These are phyloP conservation scores for Drosophila helvetica DNA, from an alignment of 2,888 invertebrate species.

Conservation along the genomic window DNA sequence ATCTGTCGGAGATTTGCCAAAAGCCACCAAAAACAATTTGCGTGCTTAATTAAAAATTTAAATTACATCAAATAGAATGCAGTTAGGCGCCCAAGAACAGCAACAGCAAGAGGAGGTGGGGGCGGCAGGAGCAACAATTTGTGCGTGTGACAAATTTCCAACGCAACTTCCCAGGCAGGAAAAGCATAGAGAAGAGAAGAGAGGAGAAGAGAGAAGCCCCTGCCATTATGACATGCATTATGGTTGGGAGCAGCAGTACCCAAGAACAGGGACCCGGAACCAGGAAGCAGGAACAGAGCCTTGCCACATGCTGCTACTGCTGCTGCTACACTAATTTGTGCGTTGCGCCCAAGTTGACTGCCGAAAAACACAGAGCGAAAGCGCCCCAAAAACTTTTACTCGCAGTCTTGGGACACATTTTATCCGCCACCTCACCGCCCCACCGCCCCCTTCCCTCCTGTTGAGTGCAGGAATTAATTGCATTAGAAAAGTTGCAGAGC, in stretches of 20 bases:
- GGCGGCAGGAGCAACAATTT: slow-evolving; percentile 52
- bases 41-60: slow-evolving; percentile 80
- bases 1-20: slow-evolving; percentile 71
- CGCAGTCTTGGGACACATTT: slow-evolving; percentile 38
- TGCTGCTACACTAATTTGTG: slow-evolving; percentile 78
- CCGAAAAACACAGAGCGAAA: slow-evolving; percentile 57
- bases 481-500: slow-evolving; percentile 76
- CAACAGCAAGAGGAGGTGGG: not conserved
- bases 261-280: too few species aligned
- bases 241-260: slow-evolving; percentile 30
- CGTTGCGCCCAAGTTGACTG: slow-evolving; percentile 73
- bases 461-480: slow-evolving; percentile 80
- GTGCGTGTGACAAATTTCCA: slow-evolving; percentile 72
- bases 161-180: slow-evolving; percentile 12
- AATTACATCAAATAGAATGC: slow-evolving; percentile 73
- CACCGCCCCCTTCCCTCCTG: slow-evolving; percentile 23
- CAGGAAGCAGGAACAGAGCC: slow-evolving; percentile 17
- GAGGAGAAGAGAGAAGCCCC: slow-evolving; percentile 27
- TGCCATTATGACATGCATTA: slow-evolving; percentile 75
- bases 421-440: slow-evolving; percentile 5
- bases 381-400: slow-evolving; percentile 48
- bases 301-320: slow-evolving; percentile 78
- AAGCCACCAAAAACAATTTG: slow-evolving; percentile 75
- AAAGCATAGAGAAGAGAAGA: slow-evolving; percentile 13
- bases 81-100: not conserved